Base-by-base conservation (phyloP, 2,888 invertebrate species). In the Lissonota sp. region DNA sequence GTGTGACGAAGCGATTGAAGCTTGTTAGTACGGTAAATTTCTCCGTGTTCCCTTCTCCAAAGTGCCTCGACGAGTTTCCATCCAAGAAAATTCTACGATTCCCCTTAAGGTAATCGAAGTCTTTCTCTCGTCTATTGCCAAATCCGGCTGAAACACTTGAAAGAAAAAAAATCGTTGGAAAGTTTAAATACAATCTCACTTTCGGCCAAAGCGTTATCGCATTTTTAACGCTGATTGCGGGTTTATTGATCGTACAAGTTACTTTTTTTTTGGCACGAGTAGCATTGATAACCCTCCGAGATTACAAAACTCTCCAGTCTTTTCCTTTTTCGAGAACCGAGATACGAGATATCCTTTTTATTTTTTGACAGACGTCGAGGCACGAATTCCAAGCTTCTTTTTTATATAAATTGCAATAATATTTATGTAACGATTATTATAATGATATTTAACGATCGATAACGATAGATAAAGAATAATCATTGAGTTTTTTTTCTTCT, bases 211-310 rank as follows among this genome's bases (percentile, higher is more conserved):
- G 42, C 16, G 37, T 58, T 70, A 77, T 77, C 77, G 64, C 57
- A 42, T 39, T 16, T n/a, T 53, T n/a, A 39, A 16, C 58, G 16
- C n/a, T 70, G 64, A 71, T 74, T 74, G 74, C 46, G 46, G 46
- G 12, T 60, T 64, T 63, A 71, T 75, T 60, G 75, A 80, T 62
- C 55, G 39, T 10, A 70, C 74, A 6, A 80, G 53, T 53, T 39
- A 10, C n/a, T 37, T 46, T 69, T 37, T 46, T 69, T 49, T 62
- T 58, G n/a, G 16, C 51, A 51, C 60, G 55, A 66, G 6, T 16
- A 42, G 8, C 37, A 10, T 60, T 64, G 79, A 79, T 74, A 64
- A 79, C 69, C 79, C 74, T 74, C 51, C 42, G 14, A 62, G 67
- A 79, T 73, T 55, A 49, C 26, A 26, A 14, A n/a, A 70, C 58